These are phyloP conservation scores for Phortica magna DNA, from an alignment of 2,888 invertebrate genomes.

Conservation along the genomic window DNA sequence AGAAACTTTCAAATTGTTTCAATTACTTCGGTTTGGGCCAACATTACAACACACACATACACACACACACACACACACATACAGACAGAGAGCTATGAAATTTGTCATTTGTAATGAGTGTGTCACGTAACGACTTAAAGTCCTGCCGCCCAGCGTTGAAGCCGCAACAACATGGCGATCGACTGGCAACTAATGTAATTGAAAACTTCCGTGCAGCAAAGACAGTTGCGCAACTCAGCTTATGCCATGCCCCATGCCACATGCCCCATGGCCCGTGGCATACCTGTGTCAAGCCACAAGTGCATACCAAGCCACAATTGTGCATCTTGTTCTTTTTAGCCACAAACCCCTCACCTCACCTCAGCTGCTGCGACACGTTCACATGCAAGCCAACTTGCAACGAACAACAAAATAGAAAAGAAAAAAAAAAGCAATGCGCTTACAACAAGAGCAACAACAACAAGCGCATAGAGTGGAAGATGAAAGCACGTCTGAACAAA, in stretches of 20 bases:
- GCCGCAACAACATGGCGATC: neutral
- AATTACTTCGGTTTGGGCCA: neutral
- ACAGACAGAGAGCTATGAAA: neutral
- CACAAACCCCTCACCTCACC: neutral
- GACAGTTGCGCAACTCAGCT: neutral
- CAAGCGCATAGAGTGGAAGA: constrained; percentile 25
- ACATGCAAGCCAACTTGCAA: neutral
- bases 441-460: neutral
- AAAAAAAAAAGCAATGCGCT: neutral
- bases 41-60: neutral
- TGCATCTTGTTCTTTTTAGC: constrained; percentile 16
- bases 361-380: neutral
- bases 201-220: neutral
- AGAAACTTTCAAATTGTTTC: too few relatives aligned
- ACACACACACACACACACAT: too few relatives aligned
- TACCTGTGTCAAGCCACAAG: neutral
- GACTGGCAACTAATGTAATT: constrained; percentile 20
- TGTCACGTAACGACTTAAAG: neutral
- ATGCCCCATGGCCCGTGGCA: too few relatives aligned
- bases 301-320: constrained; percentile 11
- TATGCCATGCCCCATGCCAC: too few relatives aligned
- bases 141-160: neutral
- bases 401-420: neutral
- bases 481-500: constrained; percentile 64
- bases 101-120: neutral